phyloP scores from a whole-genome alignment of 2,113 vertebrate genomes.

The Hydrochoerus hydrochaeris region DNA sequence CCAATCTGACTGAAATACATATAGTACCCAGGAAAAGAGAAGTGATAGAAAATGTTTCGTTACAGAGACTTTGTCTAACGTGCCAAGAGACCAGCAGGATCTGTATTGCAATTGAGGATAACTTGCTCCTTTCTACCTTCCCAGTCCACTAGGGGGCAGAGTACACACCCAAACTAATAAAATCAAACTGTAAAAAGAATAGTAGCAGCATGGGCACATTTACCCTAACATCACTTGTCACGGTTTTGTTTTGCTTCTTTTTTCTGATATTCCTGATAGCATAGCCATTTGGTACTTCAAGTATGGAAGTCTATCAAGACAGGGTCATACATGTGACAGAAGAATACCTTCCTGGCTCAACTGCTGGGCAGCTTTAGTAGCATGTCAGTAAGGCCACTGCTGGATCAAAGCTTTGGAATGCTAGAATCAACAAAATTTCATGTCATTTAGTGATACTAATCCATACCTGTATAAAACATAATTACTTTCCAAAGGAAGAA shows the following conservation, averaged over 20 bases:
- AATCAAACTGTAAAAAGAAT: background rate
- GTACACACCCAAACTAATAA: background rate
- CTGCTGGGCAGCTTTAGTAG: background rate
- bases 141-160: background rate
- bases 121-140: background rate
- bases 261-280: slow-evolving; percentile 92
- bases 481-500: background rate
- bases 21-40: background rate
- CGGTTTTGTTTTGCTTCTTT: slow-evolving; percentile 92
- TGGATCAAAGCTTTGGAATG: background rate
- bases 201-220: background rate
- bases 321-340: slow-evolving; percentile 90
- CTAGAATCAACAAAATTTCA: background rate
- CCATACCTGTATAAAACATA: background rate
- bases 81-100: background rate
- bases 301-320: slow-evolving; percentile 93
- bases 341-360: slow-evolving; percentile 62
- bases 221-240: slow-evolving; percentile 38
- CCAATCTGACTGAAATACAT: background rate
- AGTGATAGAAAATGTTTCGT: background rate
- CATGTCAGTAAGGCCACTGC: background rate
- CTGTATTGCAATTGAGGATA: background rate
- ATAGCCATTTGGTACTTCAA: slow-evolving; percentile 93
- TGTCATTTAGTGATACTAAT: background rate
- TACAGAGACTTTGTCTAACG: background rate